Conservation (phyloP, 2,888 invertebrate genomes). For the Oxycera nigricornis region DNA sequence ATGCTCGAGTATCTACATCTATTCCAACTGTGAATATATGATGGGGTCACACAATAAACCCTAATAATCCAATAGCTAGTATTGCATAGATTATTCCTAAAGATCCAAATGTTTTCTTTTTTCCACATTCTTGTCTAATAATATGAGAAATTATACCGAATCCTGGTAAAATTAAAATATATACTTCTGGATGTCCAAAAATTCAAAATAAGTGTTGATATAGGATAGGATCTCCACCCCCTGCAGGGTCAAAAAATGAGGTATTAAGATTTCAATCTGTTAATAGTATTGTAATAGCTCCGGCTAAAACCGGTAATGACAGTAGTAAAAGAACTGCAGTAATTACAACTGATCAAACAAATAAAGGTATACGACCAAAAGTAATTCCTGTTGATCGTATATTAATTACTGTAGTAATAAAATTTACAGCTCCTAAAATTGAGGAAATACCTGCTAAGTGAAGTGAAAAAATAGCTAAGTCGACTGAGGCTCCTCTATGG, state of each 20-base stretch:
- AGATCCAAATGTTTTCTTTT: constrained; percentile 76
- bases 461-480: constrained; percentile 78
- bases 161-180: constrained; percentile 84
- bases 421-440: constrained; percentile 80
- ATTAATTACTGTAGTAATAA: constrained; percentile 79
- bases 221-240: constrained; percentile 81
- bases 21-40: constrained; percentile 87
- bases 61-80: constrained; percentile 79
- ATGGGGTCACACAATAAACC: constrained; percentile 85
- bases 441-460: constrained; percentile 78
- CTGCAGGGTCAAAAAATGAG: constrained; percentile 80
- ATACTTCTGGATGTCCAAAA: constrained; percentile 87
- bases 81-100: constrained; percentile 86
- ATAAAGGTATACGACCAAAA: constrained; percentile 73
- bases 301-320: constrained; percentile 78
- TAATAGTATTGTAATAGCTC: constrained; percentile 80
- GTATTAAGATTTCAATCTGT: constrained; percentile 83
- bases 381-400: constrained; percentile 69
- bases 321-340: constrained; percentile 71
- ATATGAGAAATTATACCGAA: constrained; percentile 84
- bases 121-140: constrained; percentile 76
- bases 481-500: constrained; percentile 73
- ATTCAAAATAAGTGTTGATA: constrained; percentile 89
- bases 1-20: constrained; percentile 84
- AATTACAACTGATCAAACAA: constrained; percentile 76